A percentile compares a stretch with the other conserved stretches of the same genome.
Conservation (phyloP, 2,797 vertebrate species). For the Hippocampus kuda region DNA sequence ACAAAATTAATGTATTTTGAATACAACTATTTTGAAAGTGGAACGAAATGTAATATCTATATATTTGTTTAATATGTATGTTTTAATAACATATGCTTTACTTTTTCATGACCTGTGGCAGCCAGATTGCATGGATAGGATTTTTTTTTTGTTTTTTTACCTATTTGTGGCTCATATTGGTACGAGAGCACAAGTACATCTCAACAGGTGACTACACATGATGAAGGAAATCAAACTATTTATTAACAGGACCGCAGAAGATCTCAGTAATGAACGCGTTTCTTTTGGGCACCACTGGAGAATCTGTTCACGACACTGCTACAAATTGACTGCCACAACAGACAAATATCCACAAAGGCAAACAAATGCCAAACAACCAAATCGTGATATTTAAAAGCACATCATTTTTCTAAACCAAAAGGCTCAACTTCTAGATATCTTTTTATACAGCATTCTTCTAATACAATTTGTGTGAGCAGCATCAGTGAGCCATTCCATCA, state of each 20-base stretch:
- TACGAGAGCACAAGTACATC: background rate
- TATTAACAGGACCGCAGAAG: background rate
- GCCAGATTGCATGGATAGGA: conserved; percentile 42
- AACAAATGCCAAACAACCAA: background rate
- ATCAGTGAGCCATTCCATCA: background rate
- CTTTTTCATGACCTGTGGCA: conserved; percentile 34
- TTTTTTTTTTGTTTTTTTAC: conserved; percentile 7
- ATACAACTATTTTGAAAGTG: conserved; percentile 62
- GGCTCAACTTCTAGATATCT: background rate
- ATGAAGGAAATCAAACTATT: conserved; percentile 4
- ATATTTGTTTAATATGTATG: conserved; percentile 43
- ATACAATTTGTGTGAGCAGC: background rate
- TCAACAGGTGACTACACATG: background rate
- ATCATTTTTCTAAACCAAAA: background rate
- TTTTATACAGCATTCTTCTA: background rate
- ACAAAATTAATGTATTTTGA: conserved; percentile 64
- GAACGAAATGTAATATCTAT: conserved; percentile 39
- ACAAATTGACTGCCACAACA: background rate
- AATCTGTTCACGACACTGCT: background rate
- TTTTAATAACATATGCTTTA: conserved; percentile 44
- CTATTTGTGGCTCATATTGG: conserved; percentile 7
- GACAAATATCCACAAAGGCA: conserved; percentile 2
- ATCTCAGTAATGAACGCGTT: background rate
- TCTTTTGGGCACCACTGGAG: background rate
- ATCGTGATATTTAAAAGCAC: background rate